Base-by-base conservation (phyloP, 2,113 vertebrate genomes). In the Lipophrys pholis region DNA sequence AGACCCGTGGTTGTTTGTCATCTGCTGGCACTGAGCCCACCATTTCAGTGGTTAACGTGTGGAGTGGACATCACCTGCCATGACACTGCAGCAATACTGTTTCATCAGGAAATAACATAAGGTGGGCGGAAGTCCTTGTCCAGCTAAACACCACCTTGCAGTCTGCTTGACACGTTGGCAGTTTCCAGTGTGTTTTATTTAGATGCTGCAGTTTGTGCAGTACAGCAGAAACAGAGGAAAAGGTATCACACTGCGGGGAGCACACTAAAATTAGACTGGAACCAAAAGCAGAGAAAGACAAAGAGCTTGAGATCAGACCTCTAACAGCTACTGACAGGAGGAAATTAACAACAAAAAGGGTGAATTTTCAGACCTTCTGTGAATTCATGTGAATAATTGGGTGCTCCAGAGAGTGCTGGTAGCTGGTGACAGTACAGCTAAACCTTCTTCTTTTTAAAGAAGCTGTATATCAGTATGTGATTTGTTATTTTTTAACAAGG, bases 111-210 rank as follows among this genome's bases (percentile, higher is more conserved):
- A 86, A 77, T 36, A 66, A 64, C 78, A 72, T 5, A 11, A 69
- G 71, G 81, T 74, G 75, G 74, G 56, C 71, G 79, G 69, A 79
- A 87, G 77, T 55, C 78, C 79, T 74, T 42, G 80, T 71, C 78
- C 72, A 17, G 72, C 81, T 80, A 82, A 89, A 76, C 78, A 74
- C 73, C 70, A 60, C 80, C 70, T 61, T 64, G 64, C 75, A 69
- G 77, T 74, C 51, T 61, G 66, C 55, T 70, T 80, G 73, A 88
- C 69, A 81, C 21, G 41, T 42, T 73, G 69, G 70, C 63, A 50
- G 71, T 81, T 75, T 84, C 54, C 70, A 67, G 58, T 16, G 70
- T 7, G 50, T 74, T 83, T 72, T 67, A 75, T 80, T 86, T 78
- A 78, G 81, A 80, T 53, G 39, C 84, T 77, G 86, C 82, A 67